These are phyloP conservation scores for Bucco capensis DNA, from an alignment of 2,113 vertebrate genomes.

Conservation along the genomic window DNA sequence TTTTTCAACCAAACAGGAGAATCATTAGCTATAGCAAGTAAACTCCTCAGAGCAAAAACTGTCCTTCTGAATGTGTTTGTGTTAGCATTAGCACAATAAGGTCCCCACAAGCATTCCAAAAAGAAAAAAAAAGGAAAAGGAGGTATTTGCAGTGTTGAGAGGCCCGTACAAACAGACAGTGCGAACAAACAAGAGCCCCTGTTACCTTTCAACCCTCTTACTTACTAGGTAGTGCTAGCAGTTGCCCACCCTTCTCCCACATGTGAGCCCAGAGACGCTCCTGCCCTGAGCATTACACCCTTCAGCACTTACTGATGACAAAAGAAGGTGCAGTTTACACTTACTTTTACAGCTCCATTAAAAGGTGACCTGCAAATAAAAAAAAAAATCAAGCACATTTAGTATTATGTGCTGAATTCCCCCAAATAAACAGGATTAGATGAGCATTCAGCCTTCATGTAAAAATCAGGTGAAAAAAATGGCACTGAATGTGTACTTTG, in stretches of 20 bases:
- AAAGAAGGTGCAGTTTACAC: conserved; percentile 62
- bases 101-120: background rate
- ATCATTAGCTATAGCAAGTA: background rate
- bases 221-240: background rate
- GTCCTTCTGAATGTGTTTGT: background rate
- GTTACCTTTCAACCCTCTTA: background rate
- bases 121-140: background rate
- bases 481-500: background rate
- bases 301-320: conserved; percentile 56
- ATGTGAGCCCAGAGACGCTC: conserved; percentile 9
- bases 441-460: conserved; percentile 43
- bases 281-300: conserved; percentile 13
- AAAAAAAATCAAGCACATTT: conserved; percentile 65
- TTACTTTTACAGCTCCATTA: conserved; percentile 70
- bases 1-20: background rate
- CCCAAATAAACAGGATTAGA: conserved; percentile 54
- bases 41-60: background rate
- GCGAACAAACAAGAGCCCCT: conserved; percentile 2
- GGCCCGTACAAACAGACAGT: background rate
- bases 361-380: conserved; percentile 70
- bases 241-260: conserved; percentile 43
- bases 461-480: background rate
- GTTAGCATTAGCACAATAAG: background rate
- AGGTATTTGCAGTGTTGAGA: background rate
- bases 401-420: conserved; percentile 58